A percentile compares a stretch with the other conserved stretches of the same genome.
Conservation (phyloP, 2,113 vertebrate genomes). For the Sitta europaea region DNA sequence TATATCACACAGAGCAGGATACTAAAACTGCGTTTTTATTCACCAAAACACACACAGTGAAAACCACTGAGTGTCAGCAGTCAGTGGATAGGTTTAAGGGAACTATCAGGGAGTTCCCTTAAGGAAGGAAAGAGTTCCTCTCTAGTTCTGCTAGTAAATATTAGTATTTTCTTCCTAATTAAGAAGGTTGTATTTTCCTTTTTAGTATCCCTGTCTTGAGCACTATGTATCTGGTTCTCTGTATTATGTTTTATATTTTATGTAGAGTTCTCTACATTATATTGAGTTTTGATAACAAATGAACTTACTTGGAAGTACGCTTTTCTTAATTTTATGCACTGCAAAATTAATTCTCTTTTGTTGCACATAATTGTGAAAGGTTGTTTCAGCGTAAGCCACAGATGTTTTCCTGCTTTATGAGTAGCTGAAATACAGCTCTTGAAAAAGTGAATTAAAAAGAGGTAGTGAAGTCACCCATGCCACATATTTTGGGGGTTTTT, state of each 20-base stretch:
- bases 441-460: neutral
- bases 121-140: no score
- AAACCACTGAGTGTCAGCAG: neutral
- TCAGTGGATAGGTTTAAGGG: neutral
- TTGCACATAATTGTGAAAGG: neutral
- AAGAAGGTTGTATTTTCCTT: neutral
- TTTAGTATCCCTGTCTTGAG: neutral
- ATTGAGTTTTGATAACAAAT: neutral
- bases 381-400: neutral
- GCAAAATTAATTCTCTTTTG: neutral
- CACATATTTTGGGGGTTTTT: neutral
- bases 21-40: neutral
- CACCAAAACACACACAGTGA: rapidly evolving
- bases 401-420: neutral
- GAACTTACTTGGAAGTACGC: neutral
- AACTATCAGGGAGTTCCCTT: neutral
- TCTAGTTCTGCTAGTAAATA: neutral
- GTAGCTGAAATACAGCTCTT: neutral
- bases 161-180: neutral
- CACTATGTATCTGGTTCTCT: neutral
- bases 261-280: neutral
- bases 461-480: neutral
- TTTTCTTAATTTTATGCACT: neutral
- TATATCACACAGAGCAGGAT: neutral
- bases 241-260: neutral